A percentile compares a stretch with the other conserved stretches of the same genome.
Conservation (phyloP, 37 sponge, comb jelly and placozoan species). For the Halisarca cf. caerulea region DNA sequence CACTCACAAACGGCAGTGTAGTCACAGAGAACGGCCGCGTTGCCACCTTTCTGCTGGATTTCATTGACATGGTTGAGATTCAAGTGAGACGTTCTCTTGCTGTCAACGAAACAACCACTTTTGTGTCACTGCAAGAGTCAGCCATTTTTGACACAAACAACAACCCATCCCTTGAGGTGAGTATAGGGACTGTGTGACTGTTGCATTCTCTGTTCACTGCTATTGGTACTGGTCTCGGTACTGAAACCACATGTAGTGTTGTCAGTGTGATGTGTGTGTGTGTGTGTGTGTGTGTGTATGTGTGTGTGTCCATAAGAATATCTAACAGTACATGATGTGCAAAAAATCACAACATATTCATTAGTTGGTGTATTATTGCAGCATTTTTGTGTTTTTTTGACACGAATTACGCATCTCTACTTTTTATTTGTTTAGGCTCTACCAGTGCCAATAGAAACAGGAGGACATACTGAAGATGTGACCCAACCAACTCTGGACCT, state of each 20-base stretch:
- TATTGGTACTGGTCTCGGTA: no score
- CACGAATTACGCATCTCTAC: no score
- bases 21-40: slow-evolving; percentile 37
- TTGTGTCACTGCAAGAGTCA: slow-evolving; percentile 49
- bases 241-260: no score
- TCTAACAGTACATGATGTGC: no score
- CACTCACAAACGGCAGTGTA: slow-evolving; percentile 64
- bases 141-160: slow-evolving; percentile 64
- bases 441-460: slow-evolving; percentile 4
- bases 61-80: slow-evolving; percentile 71
- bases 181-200: no score
- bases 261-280: no score
- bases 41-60: slow-evolving; percentile 46
- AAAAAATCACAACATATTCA: no score
- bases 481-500: slow-evolving; percentile 44
- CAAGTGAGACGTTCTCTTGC: slow-evolving; percentile 58
- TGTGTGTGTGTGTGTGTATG: no score
- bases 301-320: no score
- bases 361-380: no score
- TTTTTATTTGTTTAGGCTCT: neutral
- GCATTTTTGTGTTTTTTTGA: no score
- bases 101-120: slow-evolving; percentile 17
- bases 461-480: slow-evolving; percentile 39
- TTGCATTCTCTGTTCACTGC: no score
- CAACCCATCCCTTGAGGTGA: slow-evolving; percentile 54